Conservation (phyloP, 2,888 invertebrate genomes). For the Acleris sparsana region DNA sequence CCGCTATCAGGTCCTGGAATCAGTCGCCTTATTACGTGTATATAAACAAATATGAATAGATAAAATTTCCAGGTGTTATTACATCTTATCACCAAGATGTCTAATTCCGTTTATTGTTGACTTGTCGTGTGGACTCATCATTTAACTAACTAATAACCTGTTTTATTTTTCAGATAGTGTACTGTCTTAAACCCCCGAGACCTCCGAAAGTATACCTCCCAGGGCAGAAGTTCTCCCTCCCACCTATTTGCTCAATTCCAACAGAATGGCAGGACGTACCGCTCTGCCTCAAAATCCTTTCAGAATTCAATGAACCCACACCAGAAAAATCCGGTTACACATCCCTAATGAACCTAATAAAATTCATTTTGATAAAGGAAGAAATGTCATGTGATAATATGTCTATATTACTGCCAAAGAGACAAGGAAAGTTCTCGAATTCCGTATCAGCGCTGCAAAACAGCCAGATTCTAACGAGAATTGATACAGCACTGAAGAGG, state of each 20-base stretch:
- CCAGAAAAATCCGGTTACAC: slow-evolving; percentile 22
- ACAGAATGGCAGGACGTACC: slow-evolving; percentile 25
- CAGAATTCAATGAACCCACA: slow-evolving; percentile 8
- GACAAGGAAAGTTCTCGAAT: slow-evolving; percentile 14
- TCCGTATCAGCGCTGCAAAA: background rate
- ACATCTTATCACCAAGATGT: too few species aligned
- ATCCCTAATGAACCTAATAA: slow-evolving; percentile 25
- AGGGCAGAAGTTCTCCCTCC: slow-evolving; percentile 22
- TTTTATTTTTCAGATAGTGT: slow-evolving; percentile 6
- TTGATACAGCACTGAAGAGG: slow-evolving; percentile 21
- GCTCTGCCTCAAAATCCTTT: slow-evolving; percentile 13
- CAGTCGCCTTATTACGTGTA: too few species aligned
- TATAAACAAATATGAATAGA: too few species aligned
- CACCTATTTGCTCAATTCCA: slow-evolving; percentile 20
- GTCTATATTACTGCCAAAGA: slow-evolving; percentile 2
- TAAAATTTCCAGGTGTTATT: too few species aligned
- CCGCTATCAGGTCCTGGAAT: too few species aligned
- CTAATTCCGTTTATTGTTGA: too few species aligned
- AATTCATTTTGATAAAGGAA: slow-evolving; percentile 33
- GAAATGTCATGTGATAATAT: slow-evolving; percentile 17
- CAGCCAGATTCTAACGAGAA: slow-evolving; percentile 14
- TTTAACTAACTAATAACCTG: background rate
- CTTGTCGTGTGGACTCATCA: too few species aligned
- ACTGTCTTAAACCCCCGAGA: slow-evolving; percentile 24
- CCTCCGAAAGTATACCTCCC: slow-evolving; percentile 12